A percentile compares a stretch with the other conserved stretches of the same genome.
Evolutionary conservation across 2,113 vertebrate species (phyloP).

Genomic region (Sciurus niger): DNA sequence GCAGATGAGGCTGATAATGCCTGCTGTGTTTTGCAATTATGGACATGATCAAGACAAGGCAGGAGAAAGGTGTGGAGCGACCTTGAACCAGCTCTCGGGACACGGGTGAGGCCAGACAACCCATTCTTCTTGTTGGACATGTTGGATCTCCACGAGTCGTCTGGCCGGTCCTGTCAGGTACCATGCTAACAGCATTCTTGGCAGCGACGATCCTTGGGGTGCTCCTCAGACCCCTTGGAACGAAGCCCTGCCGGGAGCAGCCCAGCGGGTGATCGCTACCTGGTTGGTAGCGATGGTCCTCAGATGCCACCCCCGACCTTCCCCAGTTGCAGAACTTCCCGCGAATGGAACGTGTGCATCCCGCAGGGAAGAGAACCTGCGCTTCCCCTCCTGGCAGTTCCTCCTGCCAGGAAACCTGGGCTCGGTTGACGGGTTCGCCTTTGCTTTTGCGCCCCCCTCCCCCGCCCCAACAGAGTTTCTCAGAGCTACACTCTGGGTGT

Average conservation of each 20-base stretch:
- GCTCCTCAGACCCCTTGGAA: slow-evolving; percentile 74
- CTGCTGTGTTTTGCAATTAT: slow-evolving; percentile 76
- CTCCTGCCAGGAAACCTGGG: not conserved
- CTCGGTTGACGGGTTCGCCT: not conserved
- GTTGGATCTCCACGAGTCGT: slow-evolving; percentile 76
- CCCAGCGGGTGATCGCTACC: slow-evolving; percentile 78
- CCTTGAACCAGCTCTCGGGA: not conserved
- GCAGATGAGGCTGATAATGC: slow-evolving; percentile 83
- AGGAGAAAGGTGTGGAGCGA: slow-evolving; percentile 77
- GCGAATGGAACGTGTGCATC: no score
- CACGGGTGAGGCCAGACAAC: slow-evolving; percentile 73
- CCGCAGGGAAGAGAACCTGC: not conserved
- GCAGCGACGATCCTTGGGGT: slow-evolving; percentile 79
- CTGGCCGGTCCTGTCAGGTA: slow-evolving; percentile 82
- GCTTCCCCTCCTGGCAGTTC: not conserved
- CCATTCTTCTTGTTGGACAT: slow-evolving; percentile 86
- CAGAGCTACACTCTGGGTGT: not conserved
- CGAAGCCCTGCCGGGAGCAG: slow-evolving; percentile 80
- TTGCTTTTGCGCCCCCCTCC: no score
- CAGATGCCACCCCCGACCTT: not conserved
- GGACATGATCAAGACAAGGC: slow-evolving; percentile 80
- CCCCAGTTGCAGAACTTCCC: not conserved
- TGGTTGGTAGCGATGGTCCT: not conserved
- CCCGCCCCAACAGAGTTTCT: not conserved
- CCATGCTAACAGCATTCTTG: slow-evolving; percentile 80